Percentiles rank a stretch among this genome's conserved stretches.
Conservation (phyloP, 2,797 vertebrate species). For the Ataeniobius toweri region DNA sequence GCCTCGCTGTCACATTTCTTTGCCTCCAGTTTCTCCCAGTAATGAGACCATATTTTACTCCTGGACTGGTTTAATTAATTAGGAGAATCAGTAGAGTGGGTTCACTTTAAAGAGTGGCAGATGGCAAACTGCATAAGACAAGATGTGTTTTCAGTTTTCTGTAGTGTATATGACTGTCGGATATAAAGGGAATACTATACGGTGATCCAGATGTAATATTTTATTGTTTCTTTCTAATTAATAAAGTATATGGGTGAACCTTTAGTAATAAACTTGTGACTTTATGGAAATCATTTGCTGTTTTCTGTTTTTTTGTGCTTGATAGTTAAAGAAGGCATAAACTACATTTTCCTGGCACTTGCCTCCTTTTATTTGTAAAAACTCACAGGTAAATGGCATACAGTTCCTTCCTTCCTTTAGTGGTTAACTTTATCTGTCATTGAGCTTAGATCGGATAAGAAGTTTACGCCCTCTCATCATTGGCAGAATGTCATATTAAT, state of each 20-base stretch:
- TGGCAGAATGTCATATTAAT: too few species aligned
- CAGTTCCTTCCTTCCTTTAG: background rate
- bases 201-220: slow-evolving; percentile 74
- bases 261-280: slow-evolving; percentile 58
- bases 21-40: slow-evolving; percentile 19
- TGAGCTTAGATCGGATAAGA: too few species aligned
- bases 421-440: too few species aligned
- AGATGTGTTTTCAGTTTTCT: slow-evolving; percentile 20
- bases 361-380: background rate
- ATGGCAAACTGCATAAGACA: slow-evolving; percentile 14
- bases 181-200: slow-evolving; percentile 74
- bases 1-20: slow-evolving; percentile 44
- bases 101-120: slow-evolving; percentile 28
- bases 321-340: background rate
- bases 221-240: slow-evolving; percentile 66
- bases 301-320: slow-evolving; percentile 4
- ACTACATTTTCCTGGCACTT: background rate
- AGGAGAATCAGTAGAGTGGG: slow-evolving; percentile 34
- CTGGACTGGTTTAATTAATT: slow-evolving; percentile 40
- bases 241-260: slow-evolving; percentile 64
- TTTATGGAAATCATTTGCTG: background rate
- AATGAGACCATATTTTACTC: slow-evolving; percentile 47
- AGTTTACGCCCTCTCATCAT: too few species aligned
- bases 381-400: background rate
- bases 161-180: slow-evolving; percentile 48